Evolutionary conservation across 2,888 invertebrate genomes (phyloP).

Genomic region (Tachina lurida): DNA sequence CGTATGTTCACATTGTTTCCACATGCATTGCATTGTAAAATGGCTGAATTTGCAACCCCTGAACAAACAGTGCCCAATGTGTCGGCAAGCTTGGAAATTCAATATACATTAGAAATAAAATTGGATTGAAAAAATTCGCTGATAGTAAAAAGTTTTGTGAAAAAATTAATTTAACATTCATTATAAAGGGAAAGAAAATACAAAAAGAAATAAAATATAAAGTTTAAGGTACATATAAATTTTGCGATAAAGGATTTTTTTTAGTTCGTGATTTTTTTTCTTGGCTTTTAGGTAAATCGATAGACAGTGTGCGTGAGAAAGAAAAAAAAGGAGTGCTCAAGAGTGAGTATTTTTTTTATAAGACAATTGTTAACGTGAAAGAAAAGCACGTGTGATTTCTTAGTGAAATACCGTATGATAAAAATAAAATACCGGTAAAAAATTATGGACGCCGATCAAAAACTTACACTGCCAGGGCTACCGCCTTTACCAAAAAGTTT

Average conservation of each 20-base stretch:
- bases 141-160: constrained; percentile 41
- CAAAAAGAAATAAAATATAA: background rate
- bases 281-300: constrained; percentile 26
- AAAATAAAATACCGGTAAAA: constrained; percentile 52
- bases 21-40: constrained; percentile 99
- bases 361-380: constrained; percentile 38
- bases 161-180: constrained; percentile 17
- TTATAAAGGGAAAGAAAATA: constrained; percentile 19
- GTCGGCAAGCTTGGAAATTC: constrained; percentile 99
- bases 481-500: constrained; percentile 95
- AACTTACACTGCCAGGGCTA: constrained; percentile 84
- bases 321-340: background rate
- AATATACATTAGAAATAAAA: constrained; percentile 86
- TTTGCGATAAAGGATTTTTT: no score
- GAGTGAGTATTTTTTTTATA: background rate
- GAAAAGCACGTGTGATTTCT: constrained; percentile 26
- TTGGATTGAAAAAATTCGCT: constrained; percentile 17
- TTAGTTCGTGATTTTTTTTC: background rate
- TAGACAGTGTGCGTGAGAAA: constrained; percentile 32
- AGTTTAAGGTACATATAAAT: no score
- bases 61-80: constrained; percentile 97
- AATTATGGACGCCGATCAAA: constrained; percentile 66
- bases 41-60: constrained; percentile 97
- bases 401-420: constrained; percentile 43
- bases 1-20: constrained; percentile 99